Evolutionary conservation across 2,888 invertebrate genomes (phyloP), one percentile per base, ranked within the genome.

Genomic region (Pollenia griseotomentosa): DNA sequence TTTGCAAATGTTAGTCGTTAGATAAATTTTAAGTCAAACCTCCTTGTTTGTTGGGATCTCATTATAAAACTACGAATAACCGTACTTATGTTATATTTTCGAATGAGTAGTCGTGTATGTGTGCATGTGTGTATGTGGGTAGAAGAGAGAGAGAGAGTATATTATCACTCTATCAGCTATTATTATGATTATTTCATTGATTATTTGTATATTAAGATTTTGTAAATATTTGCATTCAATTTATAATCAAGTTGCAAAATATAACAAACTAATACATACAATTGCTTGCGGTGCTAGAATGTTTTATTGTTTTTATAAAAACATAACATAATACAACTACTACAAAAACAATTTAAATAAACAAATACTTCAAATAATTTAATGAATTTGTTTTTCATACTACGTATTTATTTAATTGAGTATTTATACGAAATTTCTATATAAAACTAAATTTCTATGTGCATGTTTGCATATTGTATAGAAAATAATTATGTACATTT

Each of bases 171-270:
- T 19, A 61, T 53, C 48, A 79, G 68, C 59, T 66, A 66, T 70
- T 40, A 70, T 63, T 70, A 44, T 70, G 11, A 79, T 53, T 65
- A 75, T 85, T 77, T 77, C 70, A 57, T 65, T 70, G 71, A 85
- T 81, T 81, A 55, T 80, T 61, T 73, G 79, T 73, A 66, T 68
- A 65, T 79, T 61, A 85, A 80, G 55, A 68, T 51, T 66, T 71
- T 71, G 81, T 74, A 78, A 82, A 86, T 86, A 86, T 86, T 86
- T 86, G 57, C 86, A 83, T 68, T 68, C 23, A 48, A 63, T 86
- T 73, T 68, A 48, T 23, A 78, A 86, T 82, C 61, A 86, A 82
- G 68, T 86, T 68, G 19, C 71, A 85, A 85, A 71, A 46, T 77
- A 68, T 40, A 63, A 63, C 61, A 65, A 51, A 71, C 61, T 63